Evolutionary conservation across 1,140 invertebrate genomes (phyloP).

Genomic region (Cyphomyrmex costatus): DNA sequence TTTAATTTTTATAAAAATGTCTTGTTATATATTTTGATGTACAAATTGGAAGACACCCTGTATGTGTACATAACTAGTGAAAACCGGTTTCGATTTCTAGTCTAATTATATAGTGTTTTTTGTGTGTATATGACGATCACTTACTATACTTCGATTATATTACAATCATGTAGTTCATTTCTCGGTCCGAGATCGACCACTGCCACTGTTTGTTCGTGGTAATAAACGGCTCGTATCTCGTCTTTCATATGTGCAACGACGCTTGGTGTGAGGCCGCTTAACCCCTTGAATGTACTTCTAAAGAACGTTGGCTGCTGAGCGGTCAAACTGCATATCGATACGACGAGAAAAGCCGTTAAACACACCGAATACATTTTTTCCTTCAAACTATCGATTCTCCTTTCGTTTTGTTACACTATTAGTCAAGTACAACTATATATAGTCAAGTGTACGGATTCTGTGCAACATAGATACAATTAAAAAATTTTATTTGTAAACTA

Average conservation of each 20-base stretch:
- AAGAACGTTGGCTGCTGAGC: conserved; percentile 74
- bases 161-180: conserved; percentile 90
- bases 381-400: neutral
- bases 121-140: conserved; percentile 79
- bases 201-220: conserved; percentile 93
- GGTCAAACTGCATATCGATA: conserved; percentile 58
- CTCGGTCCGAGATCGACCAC: conserved; percentile 91
- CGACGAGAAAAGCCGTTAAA: conserved; percentile 61
- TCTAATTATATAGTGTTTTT: neutral
- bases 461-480: neutral
- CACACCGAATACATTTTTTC: conserved; percentile 49
- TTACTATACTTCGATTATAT: conserved; percentile 95
- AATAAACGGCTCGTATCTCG: conserved; percentile 87
- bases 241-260: neutral
- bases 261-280: conserved; percentile 61
- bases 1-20: no score
- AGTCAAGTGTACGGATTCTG: no score
- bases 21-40: no score
- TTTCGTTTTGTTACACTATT: neutral
- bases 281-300: conserved; percentile 77
- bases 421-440: neutral
- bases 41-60: no score
- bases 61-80: neutral
- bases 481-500: neutral
- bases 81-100: conserved; percentile 2